Base-by-base conservation (phyloP, 2,888 invertebrate species). In the Nezara viridula region DNA sequence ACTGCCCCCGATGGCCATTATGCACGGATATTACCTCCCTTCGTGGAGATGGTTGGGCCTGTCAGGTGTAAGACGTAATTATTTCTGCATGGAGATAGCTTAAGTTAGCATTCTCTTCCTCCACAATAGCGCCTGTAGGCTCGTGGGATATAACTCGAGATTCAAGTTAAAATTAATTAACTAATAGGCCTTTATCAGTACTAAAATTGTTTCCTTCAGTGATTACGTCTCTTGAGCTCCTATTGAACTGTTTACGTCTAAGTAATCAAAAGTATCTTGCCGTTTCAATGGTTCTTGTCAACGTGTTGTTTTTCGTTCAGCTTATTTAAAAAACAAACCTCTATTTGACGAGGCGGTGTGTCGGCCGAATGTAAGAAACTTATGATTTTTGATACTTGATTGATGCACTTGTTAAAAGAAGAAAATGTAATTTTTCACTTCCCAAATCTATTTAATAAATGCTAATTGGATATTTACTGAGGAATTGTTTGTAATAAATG, bases 41-140 rank as follows among this genome's bases (percentile, higher is more conserved):
- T 5, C 27, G 32, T 37, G 37, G 21, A 37, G 66, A 37, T 73
- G 66, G 66, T 73, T 73, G 66, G 32, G 19, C 19, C 21, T 73
- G 66, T 37, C 66, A 73, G 66, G 32, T 73, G 66, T 73, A 73
- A 73, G 66, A 37, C 66, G 32, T 73, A 73, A 73, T 73, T 73
- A 73, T 73, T 73, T 73, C 66, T 73, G 66, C 66, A 37, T 73
- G 66, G 66, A 37, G 66, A 37, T 73, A 73, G 66, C 66, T 37
- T 19, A 37, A 73, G 66, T 73, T 73, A 73, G 66, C 66, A 32
- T 37, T 37, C 32, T 73, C 32, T 21, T 37, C 32, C 66, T 21
- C 37, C 14, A 73, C 66, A 73, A 73, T 37, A 9, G 32, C 37
- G 5, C 19, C 37, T 4, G 32, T 32, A 73, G 37, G 66, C 66